These are phyloP conservation scores for Limenitis camilla DNA, from an alignment of 2,888 invertebrate genomes.

Conservation along the genomic window DNA sequence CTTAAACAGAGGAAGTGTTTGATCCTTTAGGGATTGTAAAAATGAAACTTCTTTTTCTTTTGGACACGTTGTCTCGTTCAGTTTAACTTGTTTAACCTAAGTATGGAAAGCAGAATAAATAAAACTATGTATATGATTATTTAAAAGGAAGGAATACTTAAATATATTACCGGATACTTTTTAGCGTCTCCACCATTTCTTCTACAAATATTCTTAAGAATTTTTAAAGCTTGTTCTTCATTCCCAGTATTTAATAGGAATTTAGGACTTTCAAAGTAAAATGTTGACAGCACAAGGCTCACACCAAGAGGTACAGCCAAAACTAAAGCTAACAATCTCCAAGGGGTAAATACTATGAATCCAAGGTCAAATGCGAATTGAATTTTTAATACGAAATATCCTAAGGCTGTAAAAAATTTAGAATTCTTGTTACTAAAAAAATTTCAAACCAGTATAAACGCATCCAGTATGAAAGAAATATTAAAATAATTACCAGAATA, in stretches of 20 bases:
- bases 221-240: conserved; percentile 74
- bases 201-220: conserved; percentile 72
- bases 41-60: conserved; percentile 34
- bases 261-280: conserved; percentile 82
- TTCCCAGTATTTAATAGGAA: conserved; percentile 77
- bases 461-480: neutral
- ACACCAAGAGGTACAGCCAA: conserved; percentile 73
- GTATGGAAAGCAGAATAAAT: neutral
- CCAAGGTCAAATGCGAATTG: conserved; percentile 26
- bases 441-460: neutral
- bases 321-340: conserved; percentile 43
- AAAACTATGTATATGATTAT: no score
- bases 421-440: neutral
- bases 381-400: conserved; percentile 34
- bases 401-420: neutral
- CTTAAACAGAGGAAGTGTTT: conserved; percentile 65
- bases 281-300: conserved; percentile 67
- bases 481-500: neutral
- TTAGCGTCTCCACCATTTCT: conserved; percentile 56
- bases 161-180: conserved; percentile 30
- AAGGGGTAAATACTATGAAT: conserved; percentile 38
- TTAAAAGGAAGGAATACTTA: neutral
- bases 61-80: conserved; percentile 26
- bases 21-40: conserved; percentile 56
- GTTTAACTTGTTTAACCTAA: conserved; percentile 3